Evolutionary conservation across 1,140 invertebrate genomes (phyloP), one percentile per base, ranked within the genome.

Genomic region (Phenacoccus solenopsis): DNA sequence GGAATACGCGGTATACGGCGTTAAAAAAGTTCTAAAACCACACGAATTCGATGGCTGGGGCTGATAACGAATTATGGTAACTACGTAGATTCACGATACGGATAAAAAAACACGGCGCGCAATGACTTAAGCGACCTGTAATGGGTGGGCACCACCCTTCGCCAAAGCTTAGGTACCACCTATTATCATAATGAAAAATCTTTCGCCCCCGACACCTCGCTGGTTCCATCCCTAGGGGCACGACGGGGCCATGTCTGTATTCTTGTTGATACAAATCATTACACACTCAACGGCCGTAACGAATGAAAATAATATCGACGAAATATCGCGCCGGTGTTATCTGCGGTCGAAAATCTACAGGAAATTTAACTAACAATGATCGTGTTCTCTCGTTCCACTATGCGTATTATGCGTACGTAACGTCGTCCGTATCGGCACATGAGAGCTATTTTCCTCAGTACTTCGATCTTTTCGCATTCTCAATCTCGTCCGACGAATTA

Each of bases 41-140:
- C 59, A 64, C 59, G 59, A 64, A 64, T 64, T 64, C 59, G 59
- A 64, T 64, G 59, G 59, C 59, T 64, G 59, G 59, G 59, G 59
- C 59, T 27, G 59, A 64, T 64, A 64, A 64, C 59, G 59, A 64
- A 64, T 64, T 64, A 64, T 64, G 59, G 59, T 64, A 64, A 64
- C 59, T 64, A 64, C 59, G 59, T 64, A 64, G 59, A 64, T 64
- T 64, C 59, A 64, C 59, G 59, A 64, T 64, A 64, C 25, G 59
- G 59, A 64, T 64, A 64, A 64, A 64, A 24, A 64, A 64, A 64
- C 22, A 64, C 21, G 59, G 59, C 59, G 59, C 59, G 25, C 59
- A 64, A 64, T 64, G 59, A 64, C 59, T 64, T 64, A 64, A 64
- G 59, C 59, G 59, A 64, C 59, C 59, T 64, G 59, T 27, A 64